Percentiles rank a stretch among this genome's conserved stretches.
These are phyloP conservation scores for Caligus rogercresseyi DNA, from an alignment of 1,140 invertebrate genomes.

Conservation along the genomic window DNA sequence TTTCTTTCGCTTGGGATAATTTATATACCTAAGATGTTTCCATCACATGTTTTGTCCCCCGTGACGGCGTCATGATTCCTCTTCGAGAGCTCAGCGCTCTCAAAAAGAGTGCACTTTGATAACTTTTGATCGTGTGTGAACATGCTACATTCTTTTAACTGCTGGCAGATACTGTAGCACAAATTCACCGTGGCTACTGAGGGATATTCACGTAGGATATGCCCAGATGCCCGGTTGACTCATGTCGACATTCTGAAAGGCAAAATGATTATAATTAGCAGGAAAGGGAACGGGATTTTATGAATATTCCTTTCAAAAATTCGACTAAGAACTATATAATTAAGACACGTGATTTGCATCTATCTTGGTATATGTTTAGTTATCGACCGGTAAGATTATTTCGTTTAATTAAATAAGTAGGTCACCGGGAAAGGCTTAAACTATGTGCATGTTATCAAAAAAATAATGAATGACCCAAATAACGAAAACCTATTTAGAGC, in stretches of 20 bases:
- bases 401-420: too few species aligned
- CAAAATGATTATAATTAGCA: neutral
- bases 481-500: too few species aligned
- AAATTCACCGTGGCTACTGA: neutral
- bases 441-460: too few species aligned
- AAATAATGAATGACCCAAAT: too few species aligned
- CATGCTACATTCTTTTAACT: neutral
- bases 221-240: neutral
- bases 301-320: neutral
- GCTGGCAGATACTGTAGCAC: neutral
- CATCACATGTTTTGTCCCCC: neutral
- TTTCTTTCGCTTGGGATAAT: too few species aligned
- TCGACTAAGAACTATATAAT: neutral
- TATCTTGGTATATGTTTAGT: neutral
- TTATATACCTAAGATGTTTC: neutral
- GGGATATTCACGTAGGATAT: neutral
- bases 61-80: neutral
- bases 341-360: neutral
- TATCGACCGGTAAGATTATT: neutral
- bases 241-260: neutral
- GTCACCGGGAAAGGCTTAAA: too few species aligned
- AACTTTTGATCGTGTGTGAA: neutral
- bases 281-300: neutral
- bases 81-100: neutral
- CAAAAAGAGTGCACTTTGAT: neutral